Evolutionary conservation across 2,113 vertebrate species (phyloP).

Genomic region (Trogon surrucura): DNA sequence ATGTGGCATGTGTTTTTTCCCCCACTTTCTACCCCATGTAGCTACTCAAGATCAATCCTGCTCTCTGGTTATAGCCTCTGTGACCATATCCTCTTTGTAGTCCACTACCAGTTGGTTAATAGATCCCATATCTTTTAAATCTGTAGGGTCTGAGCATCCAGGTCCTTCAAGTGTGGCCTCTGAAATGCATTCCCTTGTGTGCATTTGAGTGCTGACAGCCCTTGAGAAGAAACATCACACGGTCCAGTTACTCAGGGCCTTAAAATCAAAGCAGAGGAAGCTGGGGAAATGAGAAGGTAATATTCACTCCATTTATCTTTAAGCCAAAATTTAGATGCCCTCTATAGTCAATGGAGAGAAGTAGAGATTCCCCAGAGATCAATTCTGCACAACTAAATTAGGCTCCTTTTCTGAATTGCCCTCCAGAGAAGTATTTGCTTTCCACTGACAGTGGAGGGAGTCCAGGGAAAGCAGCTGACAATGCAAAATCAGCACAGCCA

Average conservation of each 20-base stretch:
- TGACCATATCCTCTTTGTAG: not conserved
- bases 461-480: not conserved
- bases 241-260: not conserved
- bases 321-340: not conserved
- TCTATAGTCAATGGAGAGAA: not conserved
- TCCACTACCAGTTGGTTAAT: not conserved
- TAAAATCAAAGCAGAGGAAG: not conserved
- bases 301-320: not conserved
- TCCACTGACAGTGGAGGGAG: not conserved
- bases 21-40: not conserved
- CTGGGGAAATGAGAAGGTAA: not conserved
- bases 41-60: not conserved
- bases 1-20: not conserved
- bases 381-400: not conserved
- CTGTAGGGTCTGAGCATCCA: not conserved
- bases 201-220: not conserved
- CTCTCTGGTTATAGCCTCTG: not conserved
- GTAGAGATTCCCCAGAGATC: not conserved
- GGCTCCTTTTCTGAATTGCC: not conserved
- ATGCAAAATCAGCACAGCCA: not conserved
- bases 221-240: not conserved
- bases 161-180: not conserved
- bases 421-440: constrained; percentile 6
- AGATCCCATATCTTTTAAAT: not conserved
- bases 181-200: not conserved